These are phyloP conservation scores for Mormyrus hasselquistii DNA, from an alignment of 2,797 vertebrate species.

Conservation along the genomic window DNA sequence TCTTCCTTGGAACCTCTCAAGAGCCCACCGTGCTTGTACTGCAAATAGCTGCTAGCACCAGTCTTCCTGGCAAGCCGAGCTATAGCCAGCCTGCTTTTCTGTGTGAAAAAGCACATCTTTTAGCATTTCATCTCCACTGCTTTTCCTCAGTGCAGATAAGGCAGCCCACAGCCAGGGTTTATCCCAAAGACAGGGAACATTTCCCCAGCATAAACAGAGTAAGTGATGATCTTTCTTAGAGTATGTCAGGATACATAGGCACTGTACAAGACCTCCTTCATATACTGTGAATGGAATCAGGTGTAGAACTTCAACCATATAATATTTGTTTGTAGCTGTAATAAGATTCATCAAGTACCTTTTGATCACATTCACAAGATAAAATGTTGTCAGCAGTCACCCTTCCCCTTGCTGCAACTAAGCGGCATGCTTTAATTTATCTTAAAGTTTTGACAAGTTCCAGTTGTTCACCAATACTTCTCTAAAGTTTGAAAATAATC, in stretches of 20 bases:
- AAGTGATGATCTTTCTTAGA: background rate
- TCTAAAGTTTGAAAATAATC: background rate
- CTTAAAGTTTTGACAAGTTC: background rate
- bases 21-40: constrained; percentile 70
- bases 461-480: background rate
- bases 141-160: background rate
- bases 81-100: constrained; percentile 72
- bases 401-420: background rate
- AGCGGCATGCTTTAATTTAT: background rate
- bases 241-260: background rate
- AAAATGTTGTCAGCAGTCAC: background rate
- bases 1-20: constrained; percentile 62
- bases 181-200: background rate
- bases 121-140: background rate
- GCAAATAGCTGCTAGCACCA: constrained; percentile 73
- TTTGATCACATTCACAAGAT: background rate
- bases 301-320: background rate
- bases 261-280: background rate
- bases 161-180: background rate
- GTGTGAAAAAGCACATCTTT: constrained; percentile 27
- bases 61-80: constrained; percentile 69
- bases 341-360: background rate
- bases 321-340: background rate
- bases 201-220: background rate
- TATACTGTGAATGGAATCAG: background rate